Percentiles rank a stretch among this genome's conserved stretches.
phyloP scores from a whole-genome alignment of 2,888 invertebrate species.

The Thereva unica region DNA sequence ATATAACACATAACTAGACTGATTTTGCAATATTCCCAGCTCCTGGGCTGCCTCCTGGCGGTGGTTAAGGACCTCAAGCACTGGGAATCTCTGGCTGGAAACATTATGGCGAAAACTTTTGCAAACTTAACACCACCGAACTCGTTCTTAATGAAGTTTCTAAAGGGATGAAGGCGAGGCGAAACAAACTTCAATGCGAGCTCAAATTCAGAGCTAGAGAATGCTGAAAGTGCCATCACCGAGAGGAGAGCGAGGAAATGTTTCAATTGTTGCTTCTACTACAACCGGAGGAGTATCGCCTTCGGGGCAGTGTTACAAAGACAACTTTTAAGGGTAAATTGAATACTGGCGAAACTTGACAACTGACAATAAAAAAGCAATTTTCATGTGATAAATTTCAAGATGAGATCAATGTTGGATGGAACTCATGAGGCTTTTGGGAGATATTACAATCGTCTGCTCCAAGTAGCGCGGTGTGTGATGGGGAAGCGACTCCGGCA shows the following conservation, averaged over 20 bases:
- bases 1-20: no score
- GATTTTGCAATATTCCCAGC: no score
- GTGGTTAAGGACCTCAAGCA: no score
- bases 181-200: background rate
- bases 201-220: no score
- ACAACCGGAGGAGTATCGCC: no score
- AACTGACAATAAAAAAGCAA: constrained; percentile 22
- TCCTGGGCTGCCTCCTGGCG: no score
- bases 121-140: constrained; percentile 10
- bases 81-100: background rate
- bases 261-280: no score
- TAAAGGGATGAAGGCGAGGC: background rate
- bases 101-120: constrained; percentile 17
- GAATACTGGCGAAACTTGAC: background rate
- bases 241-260: no score
- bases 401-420: constrained; percentile 9
- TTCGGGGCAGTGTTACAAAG: no score
- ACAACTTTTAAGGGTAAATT: constrained; percentile 8
- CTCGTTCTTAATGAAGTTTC: constrained; percentile 14
- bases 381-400: constrained; percentile 16
- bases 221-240: no score
- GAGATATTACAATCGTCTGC: constrained; percentile 1
- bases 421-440: constrained; percentile 3
- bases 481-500: no score
- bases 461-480: no score